phyloP scores from a whole-genome alignment of 2,888 invertebrate genomes.

The Actias luna region DNA sequence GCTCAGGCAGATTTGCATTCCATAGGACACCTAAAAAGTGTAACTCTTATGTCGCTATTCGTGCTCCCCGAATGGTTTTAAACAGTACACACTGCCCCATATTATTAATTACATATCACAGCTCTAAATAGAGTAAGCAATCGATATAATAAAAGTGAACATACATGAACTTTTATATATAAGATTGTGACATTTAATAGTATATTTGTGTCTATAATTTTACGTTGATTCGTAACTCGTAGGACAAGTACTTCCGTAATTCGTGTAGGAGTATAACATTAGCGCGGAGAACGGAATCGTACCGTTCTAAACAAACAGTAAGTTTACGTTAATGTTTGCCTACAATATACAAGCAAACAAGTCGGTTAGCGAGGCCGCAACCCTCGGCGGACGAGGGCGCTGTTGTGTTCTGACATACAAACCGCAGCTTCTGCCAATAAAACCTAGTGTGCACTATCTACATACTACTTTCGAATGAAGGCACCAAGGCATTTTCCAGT shows the following conservation, averaged over 20 bases:
- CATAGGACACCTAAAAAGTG: too few relatives aligned
- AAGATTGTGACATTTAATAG: background rate
- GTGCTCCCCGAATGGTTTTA: too few relatives aligned
- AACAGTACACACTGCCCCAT: too few relatives aligned
- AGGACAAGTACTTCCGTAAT: too few relatives aligned
- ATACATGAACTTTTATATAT: too few relatives aligned
- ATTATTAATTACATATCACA: too few relatives aligned
- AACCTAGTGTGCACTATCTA: background rate
- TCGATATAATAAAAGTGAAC: too few relatives aligned
- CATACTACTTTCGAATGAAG: background rate
- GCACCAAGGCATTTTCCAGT: background rate
- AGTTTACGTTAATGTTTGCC: background rate
- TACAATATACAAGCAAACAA: constrained; percentile 1
- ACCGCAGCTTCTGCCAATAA: background rate
- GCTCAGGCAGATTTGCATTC: too few relatives aligned
- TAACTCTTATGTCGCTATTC: too few relatives aligned
- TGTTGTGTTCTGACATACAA: background rate
- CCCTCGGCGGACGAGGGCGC: background rate
- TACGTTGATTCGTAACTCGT: background rate
- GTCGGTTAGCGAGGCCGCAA: background rate
- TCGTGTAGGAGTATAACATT: background rate
- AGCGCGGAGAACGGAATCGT: background rate
- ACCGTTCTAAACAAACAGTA: background rate
- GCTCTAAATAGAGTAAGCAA: too few relatives aligned
- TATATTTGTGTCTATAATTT: background rate